These are phyloP conservation scores for Nomada ferruginata DNA, from an alignment of 2,888 invertebrate genomes.

Conservation along the genomic window DNA sequence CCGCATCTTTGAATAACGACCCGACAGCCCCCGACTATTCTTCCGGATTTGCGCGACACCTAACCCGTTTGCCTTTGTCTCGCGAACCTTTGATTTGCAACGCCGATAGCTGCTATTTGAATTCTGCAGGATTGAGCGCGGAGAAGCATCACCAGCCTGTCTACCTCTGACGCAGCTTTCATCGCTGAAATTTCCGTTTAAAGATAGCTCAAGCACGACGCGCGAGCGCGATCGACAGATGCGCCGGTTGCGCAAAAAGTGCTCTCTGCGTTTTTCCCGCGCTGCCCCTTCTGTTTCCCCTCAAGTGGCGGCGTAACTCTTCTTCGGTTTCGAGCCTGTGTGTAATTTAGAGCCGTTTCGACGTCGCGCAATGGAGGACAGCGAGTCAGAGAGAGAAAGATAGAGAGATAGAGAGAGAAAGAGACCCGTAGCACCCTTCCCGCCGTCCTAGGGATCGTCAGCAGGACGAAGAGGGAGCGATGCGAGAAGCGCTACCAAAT, in stretches of 20 bases:
- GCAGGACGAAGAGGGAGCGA: conserved; percentile 45
- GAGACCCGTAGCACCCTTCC: conserved; percentile 50
- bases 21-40: no score
- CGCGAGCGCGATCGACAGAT: conserved; percentile 38
- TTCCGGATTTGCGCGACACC: no score
- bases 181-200: conserved; percentile 3
- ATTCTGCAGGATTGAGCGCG: neutral
- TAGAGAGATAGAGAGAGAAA: conserved; percentile 17
- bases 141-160: neutral
- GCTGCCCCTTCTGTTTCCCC: conserved; percentile 23
- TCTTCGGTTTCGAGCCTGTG: conserved; percentile 63
- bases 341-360: conserved; percentile 70
- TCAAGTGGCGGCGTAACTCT: conserved; percentile 13
- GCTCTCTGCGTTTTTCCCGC: conserved; percentile 48
- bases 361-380: conserved; percentile 49
- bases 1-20: conserved; percentile 5
- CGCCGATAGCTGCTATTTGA: neutral
- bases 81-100: neutral
- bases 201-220: neutral
- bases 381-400: neutral
- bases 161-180: neutral
- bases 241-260: conserved; percentile 52
- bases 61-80: neutral
- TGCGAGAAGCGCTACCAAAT: conserved; percentile 45
- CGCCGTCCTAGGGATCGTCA: conserved; percentile 38